Percentiles rank a stretch among this genome's conserved stretches.
Evolutionary conservation across 2,888 invertebrate genomes (phyloP).

Genomic region (Hypsopygia costalis): DNA sequence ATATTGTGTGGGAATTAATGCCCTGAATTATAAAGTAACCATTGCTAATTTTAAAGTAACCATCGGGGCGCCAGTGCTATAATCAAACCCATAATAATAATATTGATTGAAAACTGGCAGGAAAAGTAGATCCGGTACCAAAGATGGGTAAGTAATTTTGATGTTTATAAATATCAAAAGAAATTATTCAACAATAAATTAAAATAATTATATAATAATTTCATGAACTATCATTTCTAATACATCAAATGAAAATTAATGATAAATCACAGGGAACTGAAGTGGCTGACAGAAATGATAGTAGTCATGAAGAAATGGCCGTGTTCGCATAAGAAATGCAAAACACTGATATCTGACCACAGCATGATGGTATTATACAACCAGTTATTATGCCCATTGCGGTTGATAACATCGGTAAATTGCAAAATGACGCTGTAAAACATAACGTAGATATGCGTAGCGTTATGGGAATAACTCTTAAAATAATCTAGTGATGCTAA

Average conservation of each 20-base stretch:
- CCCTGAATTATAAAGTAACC: no score
- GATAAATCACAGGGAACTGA: conserved; percentile 38
- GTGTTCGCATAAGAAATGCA: conserved; percentile 38
- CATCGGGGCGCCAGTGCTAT: no score
- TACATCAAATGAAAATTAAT: conserved; percentile 45
- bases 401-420: conserved; percentile 40
- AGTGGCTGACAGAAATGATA: conserved; percentile 36
- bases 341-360: conserved; percentile 48
- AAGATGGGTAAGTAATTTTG: no score
- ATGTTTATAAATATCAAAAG: no score
- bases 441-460: conserved; percentile 6
- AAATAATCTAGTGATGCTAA: no score
- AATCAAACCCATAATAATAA: no score
- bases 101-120: no score
- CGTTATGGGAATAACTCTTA: conserved; percentile 4
- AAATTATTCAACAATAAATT: conserved; percentile 14
- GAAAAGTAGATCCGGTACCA: no score
- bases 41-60: no score
- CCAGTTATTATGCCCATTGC: conserved; percentile 48
- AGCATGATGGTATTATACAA: conserved; percentile 45
- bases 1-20: no score
- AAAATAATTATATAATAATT: conserved; percentile 15
- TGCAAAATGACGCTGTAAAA: conserved; percentile 29
- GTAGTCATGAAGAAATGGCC: conserved; percentile 35
- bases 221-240: conserved; percentile 42